A percentile compares a stretch with the other conserved stretches of the same genome.
phyloP scores from a whole-genome alignment of 2,888 invertebrate genomes.

The Sphaerophoria rueppellii region DNA sequence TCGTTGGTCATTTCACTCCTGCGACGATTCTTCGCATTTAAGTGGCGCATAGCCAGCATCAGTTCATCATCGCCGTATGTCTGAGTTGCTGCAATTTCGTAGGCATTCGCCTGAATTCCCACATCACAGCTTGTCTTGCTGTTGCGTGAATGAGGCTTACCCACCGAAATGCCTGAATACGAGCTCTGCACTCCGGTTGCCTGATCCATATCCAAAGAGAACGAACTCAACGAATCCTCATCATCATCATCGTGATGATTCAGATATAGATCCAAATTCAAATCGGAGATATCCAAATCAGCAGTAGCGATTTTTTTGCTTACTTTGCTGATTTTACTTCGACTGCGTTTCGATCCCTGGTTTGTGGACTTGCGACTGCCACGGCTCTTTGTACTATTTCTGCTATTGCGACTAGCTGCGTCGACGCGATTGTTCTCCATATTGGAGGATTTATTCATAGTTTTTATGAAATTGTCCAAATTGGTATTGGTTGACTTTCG shows the following conservation, averaged over 20 bases:
- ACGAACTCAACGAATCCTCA: slow-evolving; percentile 79
- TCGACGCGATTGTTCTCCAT: slow-evolving; percentile 71
- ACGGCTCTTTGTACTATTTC: slow-evolving; percentile 78
- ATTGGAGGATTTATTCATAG: slow-evolving; percentile 77
- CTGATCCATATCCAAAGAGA: slow-evolving; percentile 82
- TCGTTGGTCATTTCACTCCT: slow-evolving; percentile 75
- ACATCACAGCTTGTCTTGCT: slow-evolving; percentile 84
- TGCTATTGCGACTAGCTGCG: slow-evolving; percentile 74
- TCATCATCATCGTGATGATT: slow-evolving; percentile 72
- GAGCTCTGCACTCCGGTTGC: slow-evolving; percentile 81
- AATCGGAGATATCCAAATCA: slow-evolving; percentile 77
- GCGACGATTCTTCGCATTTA: slow-evolving; percentile 78
- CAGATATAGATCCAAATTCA: slow-evolving; percentile 77
- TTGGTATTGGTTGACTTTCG: slow-evolving; percentile 76
- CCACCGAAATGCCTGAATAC: slow-evolving; percentile 82
- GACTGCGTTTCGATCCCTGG: slow-evolving; percentile 54
- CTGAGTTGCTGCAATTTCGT: slow-evolving; percentile 83
- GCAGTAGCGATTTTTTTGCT: slow-evolving; percentile 73
- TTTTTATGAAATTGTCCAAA: slow-evolving; percentile 78
- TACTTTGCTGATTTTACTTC: slow-evolving; percentile 68
- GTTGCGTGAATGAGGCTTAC: slow-evolving; percentile 82
- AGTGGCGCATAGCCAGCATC: slow-evolving; percentile 77
- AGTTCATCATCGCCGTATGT: slow-evolving; percentile 79
- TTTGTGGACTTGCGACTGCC: slow-evolving; percentile 80
- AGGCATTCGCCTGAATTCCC: slow-evolving; percentile 84